phyloP scores from a whole-genome alignment of 35 echinoderm and acorn worm genomes.

The Anneissia japonica region DNA sequence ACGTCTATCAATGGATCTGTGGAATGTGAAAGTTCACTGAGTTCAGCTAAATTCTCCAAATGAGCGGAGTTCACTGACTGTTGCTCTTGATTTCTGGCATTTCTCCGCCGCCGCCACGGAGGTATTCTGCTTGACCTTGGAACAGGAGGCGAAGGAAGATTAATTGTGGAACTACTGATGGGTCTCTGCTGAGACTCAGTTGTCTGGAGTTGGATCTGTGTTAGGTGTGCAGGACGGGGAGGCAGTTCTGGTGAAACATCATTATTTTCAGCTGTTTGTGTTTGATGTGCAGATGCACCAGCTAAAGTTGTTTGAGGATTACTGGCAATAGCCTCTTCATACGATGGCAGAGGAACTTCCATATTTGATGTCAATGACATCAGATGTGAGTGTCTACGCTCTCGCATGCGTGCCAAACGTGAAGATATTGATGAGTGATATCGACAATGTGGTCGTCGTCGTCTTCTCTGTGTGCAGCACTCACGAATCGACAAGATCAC shows the following conservation, averaged over 20 bases:
- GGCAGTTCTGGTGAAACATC: neutral
- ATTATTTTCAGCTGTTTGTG: neutral
- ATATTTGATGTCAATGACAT: constrained; percentile 34
- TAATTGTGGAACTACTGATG: no score
- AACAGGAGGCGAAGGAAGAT: neutral
- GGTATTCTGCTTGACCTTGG: neutral
- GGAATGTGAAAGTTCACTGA: neutral
- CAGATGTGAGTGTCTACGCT: constrained; percentile 2
- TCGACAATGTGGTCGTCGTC: neutral
- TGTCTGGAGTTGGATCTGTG: neutral
- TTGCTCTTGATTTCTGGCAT: neutral
- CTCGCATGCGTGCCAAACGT: constrained; percentile 10
- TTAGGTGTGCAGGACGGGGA: neutral
- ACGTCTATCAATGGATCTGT: neutral
- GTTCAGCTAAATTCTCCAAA: neutral
- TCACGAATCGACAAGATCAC: constrained; percentile 37
- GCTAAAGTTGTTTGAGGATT: neutral
- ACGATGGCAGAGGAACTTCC: constrained; percentile 37
- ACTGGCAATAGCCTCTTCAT: constrained; percentile 40
- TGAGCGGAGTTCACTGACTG: neutral
- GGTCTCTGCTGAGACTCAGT: neutral
- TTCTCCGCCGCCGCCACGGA: neutral
- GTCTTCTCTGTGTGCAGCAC: neutral
- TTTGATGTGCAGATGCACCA: neutral
- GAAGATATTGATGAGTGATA: constrained; percentile 20